Conservation (phyloP, 30 jellyfish, hydroid and myxozoan genomes). For the Pelagia noctiluca region DNA sequence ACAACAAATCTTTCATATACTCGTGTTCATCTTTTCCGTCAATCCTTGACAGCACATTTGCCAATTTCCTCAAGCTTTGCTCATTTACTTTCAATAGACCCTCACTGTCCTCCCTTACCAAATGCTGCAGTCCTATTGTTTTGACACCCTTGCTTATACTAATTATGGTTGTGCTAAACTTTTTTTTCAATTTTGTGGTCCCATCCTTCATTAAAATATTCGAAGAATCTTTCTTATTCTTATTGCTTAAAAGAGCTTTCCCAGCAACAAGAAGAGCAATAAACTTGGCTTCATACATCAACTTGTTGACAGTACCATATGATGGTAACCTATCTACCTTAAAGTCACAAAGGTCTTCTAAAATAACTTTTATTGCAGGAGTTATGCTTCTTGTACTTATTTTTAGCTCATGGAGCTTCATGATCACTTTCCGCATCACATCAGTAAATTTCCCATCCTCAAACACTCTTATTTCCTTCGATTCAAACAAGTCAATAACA, state of each 20-base stretch:
- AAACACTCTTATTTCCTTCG: neutral
- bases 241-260: neutral
- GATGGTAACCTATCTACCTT: conserved; percentile 14
- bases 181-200: too few relatives aligned
- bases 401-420: conserved; percentile 33
- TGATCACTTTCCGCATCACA: conserved; percentile 5
- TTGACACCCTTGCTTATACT: too few relatives aligned
- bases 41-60: conserved; percentile 2
- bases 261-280: conserved; percentile 28
- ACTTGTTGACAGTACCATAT: conserved; percentile 19
- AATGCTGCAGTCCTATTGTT: too few relatives aligned
- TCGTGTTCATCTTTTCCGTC: conserved; percentile 4
- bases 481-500: conserved; percentile 6
- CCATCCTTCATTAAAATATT: too few relatives aligned
- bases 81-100: too few relatives aligned
- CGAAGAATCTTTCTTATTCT: too few relatives aligned
- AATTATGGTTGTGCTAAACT: too few relatives aligned
- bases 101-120: too few relatives aligned
- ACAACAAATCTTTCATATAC: conserved; percentile 29
- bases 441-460: conserved; percentile 31
- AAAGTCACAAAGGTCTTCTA: too few relatives aligned
- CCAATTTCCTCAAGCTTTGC: too few relatives aligned
- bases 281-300: conserved; percentile 39
- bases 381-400: conserved; percentile 28
- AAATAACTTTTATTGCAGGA: too few relatives aligned